Evolutionary conservation across 2,113 vertebrate species (phyloP).

Genomic region (Pygoscelis adeliae): DNA sequence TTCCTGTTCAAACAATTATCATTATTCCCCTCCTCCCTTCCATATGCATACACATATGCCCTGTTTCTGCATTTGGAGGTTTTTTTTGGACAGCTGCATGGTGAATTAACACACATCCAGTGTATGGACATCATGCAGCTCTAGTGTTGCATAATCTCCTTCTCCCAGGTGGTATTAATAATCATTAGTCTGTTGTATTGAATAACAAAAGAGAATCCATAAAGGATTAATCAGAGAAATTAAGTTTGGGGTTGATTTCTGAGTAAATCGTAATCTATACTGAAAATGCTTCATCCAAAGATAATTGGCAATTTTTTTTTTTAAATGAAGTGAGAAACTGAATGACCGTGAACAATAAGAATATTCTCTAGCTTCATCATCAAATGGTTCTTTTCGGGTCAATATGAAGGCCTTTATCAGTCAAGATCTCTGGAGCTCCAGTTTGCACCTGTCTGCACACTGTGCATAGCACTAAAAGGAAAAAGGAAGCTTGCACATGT

Average conservation of each 20-base stretch:
- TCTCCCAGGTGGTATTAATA: conserved; percentile 45
- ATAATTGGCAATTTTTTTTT: neutral
- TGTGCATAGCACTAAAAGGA: neutral
- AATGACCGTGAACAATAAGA: conserved; percentile 6
- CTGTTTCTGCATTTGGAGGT: neutral
- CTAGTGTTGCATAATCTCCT: conserved; percentile 13
- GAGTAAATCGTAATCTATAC: conserved; percentile 46
- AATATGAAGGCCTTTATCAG: neutral
- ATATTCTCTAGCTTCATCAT: conserved; percentile 14
- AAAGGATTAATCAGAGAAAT: conserved; percentile 56
- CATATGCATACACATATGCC: neutral
- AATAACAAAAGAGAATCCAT: conserved; percentile 50
- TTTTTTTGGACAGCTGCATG: neutral
- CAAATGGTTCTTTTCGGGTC: neutral
- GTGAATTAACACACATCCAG: neutral
- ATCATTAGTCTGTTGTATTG: conserved; percentile 45
- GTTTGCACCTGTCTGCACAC: neutral
- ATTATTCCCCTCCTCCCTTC: neutral
- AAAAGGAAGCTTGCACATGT: neutral
- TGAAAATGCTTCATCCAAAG: conserved; percentile 62
- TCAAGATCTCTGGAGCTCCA: neutral
- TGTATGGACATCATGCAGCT: neutral
- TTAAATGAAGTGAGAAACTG: conserved; percentile 31
- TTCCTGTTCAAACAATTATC: neutral
- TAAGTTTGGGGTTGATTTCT: conserved; percentile 40